These are phyloP conservation scores for Anneissia japonica DNA, from an alignment of 35 echinoderm and acorn worm genomes.

Conservation along the genomic window DNA sequence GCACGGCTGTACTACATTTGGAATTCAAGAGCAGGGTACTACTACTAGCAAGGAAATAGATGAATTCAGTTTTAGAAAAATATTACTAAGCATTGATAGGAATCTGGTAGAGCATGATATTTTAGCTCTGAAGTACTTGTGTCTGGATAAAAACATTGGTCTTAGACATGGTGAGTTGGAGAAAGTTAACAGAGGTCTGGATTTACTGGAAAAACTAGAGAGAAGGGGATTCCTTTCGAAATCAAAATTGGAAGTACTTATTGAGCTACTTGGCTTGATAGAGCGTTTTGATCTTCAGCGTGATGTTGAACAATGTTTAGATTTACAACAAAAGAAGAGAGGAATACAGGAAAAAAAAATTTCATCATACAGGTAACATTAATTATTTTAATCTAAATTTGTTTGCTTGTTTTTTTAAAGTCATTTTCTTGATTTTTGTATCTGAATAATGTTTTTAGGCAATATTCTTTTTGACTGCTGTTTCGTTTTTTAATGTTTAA, in stretches of 20 bases:
- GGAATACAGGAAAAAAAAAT: not conserved
- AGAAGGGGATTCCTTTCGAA: not conserved
- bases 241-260: not conserved
- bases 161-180: not conserved
- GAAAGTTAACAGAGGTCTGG: not conserved
- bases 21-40: no score
- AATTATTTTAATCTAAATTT: no score
- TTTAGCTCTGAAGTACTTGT: not conserved
- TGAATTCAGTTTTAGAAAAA: not conserved
- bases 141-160: not conserved
- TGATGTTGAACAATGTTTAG: not conserved
- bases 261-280: not conserved
- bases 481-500: no score
- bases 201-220: not conserved
- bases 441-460: no score
- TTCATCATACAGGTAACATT: not conserved
- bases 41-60: not conserved
- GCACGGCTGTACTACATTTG: no score
- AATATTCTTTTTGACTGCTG: no score
- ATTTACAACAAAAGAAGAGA: not conserved
- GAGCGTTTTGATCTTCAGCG: not conserved
- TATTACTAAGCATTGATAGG: not conserved
- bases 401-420: no score
- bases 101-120: not conserved
- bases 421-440: no score